Evolutionary conservation across 2,888 invertebrate genomes (phyloP).

Genomic region (Dicranocentrus wangi): DNA sequence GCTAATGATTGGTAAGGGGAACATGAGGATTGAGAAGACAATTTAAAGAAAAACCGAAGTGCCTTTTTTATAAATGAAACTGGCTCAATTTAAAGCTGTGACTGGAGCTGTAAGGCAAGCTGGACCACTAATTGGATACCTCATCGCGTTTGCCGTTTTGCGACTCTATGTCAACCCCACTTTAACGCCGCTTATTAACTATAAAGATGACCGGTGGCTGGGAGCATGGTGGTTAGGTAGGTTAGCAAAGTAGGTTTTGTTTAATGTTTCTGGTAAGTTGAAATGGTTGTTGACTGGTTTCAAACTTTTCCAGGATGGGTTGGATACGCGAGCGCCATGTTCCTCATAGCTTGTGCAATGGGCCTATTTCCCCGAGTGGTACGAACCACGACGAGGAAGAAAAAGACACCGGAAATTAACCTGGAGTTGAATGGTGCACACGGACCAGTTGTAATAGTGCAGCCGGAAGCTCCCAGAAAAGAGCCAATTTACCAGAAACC

Average conservation of each 20-base stretch:
- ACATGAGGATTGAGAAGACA: too few species aligned
- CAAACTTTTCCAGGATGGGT: conserved; percentile 66
- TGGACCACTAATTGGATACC: conserved; percentile 74
- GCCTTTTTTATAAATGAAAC: too few species aligned
- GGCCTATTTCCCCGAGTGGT: conserved; percentile 81
- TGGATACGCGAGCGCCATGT: conserved; percentile 75
- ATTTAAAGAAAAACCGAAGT: too few species aligned
- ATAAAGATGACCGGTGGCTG: conserved; percentile 77
- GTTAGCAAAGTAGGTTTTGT: too few species aligned
- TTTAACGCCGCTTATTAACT: conserved; percentile 74
- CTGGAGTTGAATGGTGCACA: conserved; percentile 35
- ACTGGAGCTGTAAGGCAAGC: conserved; percentile 73
- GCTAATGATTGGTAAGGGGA: conserved; percentile 78
- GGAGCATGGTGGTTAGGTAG: conserved; percentile 78
- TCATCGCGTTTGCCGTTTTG: conserved; percentile 74
- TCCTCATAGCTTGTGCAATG: conserved; percentile 79
- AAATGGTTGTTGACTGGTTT: too few species aligned
- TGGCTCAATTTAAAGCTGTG: conserved; percentile 20
- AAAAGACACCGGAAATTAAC: conserved; percentile 4
- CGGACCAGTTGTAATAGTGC: not conserved
- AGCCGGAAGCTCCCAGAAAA: not conserved
- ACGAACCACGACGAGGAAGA: conserved; percentile 26
- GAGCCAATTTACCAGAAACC: conserved; percentile 43
- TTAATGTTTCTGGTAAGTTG: too few species aligned
- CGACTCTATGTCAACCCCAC: conserved; percentile 74